Evolutionary conservation across 1,140 invertebrate species (phyloP).

Genomic region (Sminthurides bifidus): DNA sequence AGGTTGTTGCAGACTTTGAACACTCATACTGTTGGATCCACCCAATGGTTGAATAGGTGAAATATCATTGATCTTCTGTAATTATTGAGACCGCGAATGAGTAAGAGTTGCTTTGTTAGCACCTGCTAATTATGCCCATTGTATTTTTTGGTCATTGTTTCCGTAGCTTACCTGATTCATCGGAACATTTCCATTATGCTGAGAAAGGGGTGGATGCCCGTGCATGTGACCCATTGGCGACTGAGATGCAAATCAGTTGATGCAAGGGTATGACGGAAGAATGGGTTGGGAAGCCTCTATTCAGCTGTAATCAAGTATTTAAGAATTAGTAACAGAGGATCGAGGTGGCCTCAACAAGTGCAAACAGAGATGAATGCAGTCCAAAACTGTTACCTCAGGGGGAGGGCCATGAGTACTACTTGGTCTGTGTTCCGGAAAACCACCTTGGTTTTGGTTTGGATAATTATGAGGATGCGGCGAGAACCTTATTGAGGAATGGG

Average conservation of each 20-base stretch:
- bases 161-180: too few species aligned
- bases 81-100: too few species aligned
- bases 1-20: slow-evolving; percentile 12
- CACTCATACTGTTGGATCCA: not conserved
- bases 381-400: not conserved
- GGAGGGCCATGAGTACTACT: not conserved
- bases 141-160: too few species aligned
- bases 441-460: too few species aligned
- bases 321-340: too few species aligned
- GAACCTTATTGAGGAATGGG: slow-evolving; percentile 13
- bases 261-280: slow-evolving; percentile 17
- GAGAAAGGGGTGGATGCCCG: slow-evolving; percentile 8
- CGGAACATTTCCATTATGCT: slow-evolving; percentile 1
- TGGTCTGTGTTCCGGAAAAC: too few species aligned
- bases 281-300: slow-evolving; percentile 16
- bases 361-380: not conserved
- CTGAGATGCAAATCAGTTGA: slow-evolving; percentile 14
- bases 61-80: too few species aligned
- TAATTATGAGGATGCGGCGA: slow-evolving; percentile 13
- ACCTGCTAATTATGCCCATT: too few species aligned
- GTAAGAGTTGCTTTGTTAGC: too few species aligned
- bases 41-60: not conserved
- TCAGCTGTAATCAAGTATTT: slow-evolving; percentile 8
- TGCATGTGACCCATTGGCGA: slow-evolving; percentile 16
- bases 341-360: too few species aligned